Evolutionary conservation across 2,888 invertebrate genomes (phyloP), one percentile per base, ranked within the genome.

Genomic region (Escarpia spicata): DNA sequence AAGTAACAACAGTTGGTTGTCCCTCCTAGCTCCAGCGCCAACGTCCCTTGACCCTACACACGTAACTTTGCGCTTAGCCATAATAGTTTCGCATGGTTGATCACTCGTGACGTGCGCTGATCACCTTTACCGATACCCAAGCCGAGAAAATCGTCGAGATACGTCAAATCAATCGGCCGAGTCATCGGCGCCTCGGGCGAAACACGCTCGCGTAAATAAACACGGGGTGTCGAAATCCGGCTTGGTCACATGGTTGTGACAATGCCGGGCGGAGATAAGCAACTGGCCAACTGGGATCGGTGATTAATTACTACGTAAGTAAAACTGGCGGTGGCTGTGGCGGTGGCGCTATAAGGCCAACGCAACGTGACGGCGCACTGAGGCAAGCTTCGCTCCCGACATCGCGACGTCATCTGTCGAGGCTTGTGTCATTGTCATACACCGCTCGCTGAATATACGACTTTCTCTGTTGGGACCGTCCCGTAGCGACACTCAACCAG

Each of bases 271-370:
- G 19, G 75, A 19, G 75, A 75, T 75, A 75, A 75, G 75, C 75
- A 26, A 8, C 26, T n/a, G 75, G 75, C 75, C 75, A 75, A 75
- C 75, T 26, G n/a, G 75, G 75, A 6, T 26, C 75, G 26, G 19
- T 75, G 75, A 75, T 75, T 75, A 75, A 75, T 75, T 75, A 75
- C 75, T 75, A 75, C 75, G 75, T 75, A 75, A 75, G 75, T 75
- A 75, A 75, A n/a, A 26, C 75, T 75, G n/a, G 75, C 75, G n/a
- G 60, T 6, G n/a, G 19, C 75, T 15, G 26, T 26, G n/a, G 75
- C 52, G 12, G 75, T 26, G 4, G 75, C 75, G 75, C 75, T 75
- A 75, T 75, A 75, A 75, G 75, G 75, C 52, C 26, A 37, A 37
- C 37, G 37, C 37, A 37, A 75, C 75, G 75, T 26, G 75, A 75